A percentile compares a stretch with the other conserved stretches of the same genome.
phyloP scores from a whole-genome alignment of 1,140 invertebrate genomes.

The Temnothorax nylanderi region DNA sequence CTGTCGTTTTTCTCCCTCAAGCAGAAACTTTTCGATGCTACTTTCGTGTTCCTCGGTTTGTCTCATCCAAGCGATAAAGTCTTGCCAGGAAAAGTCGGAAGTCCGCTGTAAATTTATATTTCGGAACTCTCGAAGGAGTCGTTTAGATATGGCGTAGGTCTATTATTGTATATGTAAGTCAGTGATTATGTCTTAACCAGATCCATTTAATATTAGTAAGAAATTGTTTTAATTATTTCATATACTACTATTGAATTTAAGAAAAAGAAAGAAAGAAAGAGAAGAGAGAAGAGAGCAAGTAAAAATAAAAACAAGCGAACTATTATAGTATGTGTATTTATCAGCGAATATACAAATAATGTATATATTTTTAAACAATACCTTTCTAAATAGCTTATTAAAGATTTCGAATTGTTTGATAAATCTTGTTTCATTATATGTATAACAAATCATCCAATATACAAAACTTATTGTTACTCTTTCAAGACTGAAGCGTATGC shows the following conservation, averaged over 20 bases:
- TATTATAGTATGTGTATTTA: background rate
- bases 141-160: conserved; percentile 9
- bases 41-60: conserved; percentile 51
- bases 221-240: background rate
- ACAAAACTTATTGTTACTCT: background rate
- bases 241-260: background rate
- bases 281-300: background rate
- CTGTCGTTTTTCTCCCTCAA: background rate
- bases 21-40: conserved; percentile 39
- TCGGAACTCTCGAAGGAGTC: conserved; percentile 44
- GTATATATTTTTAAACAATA: background rate
- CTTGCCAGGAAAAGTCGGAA: conserved; percentile 29
- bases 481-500: background rate
- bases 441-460: background rate
- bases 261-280: background rate
- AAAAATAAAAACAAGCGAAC: background rate
- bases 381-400: background rate
- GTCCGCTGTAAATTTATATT: conserved; percentile 52
- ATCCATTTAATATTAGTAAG: background rate
- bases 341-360: background rate
- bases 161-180: conserved; percentile 23
- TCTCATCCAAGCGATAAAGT: conserved; percentile 47
- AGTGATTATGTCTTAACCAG: background rate
- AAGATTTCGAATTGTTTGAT: background rate
- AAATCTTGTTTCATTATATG: background rate